Conservation (phyloP, 2,113 vertebrate species). For the Illadopsis cleaveri region DNA sequence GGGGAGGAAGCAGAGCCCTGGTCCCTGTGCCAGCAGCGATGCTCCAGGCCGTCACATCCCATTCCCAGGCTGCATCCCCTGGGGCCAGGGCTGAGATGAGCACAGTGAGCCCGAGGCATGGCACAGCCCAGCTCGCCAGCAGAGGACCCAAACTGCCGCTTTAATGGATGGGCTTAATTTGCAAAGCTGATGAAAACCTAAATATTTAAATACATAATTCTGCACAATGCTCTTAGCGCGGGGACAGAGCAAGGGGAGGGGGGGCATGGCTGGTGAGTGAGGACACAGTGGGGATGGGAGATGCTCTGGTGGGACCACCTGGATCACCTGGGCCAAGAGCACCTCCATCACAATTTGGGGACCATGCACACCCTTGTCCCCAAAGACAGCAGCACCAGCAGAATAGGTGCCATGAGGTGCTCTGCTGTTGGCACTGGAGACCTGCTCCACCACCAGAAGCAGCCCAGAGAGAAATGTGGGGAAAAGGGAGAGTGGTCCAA, state of each 20-base stretch:
- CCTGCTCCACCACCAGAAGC: not conserved
- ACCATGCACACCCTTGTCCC: accelerated
- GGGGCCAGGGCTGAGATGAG: not conserved
- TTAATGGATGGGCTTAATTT: conserved; percentile 68
- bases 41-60: not conserved
- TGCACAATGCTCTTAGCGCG: not conserved
- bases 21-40: not conserved
- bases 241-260: not conserved
- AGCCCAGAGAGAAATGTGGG: accelerated
- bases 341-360: not conserved
- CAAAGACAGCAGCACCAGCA: accelerated
- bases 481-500: accelerated
- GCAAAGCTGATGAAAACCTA: conserved; percentile 69
- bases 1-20: accelerated
- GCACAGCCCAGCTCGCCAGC: not conserved
- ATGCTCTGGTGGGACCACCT: not conserved
- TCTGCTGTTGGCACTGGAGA: accelerated
- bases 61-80: not conserved
- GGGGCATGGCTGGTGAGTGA: accelerated
- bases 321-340: not conserved
- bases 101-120: accelerated
- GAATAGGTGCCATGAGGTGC: not conserved
- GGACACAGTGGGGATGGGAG: accelerated
- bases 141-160: not conserved
- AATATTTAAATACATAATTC: conserved; percentile 70